Evolutionary conservation across 2,797 vertebrate genomes (phyloP).

Genomic region (Cynodonichthys magdalenae): DNA sequence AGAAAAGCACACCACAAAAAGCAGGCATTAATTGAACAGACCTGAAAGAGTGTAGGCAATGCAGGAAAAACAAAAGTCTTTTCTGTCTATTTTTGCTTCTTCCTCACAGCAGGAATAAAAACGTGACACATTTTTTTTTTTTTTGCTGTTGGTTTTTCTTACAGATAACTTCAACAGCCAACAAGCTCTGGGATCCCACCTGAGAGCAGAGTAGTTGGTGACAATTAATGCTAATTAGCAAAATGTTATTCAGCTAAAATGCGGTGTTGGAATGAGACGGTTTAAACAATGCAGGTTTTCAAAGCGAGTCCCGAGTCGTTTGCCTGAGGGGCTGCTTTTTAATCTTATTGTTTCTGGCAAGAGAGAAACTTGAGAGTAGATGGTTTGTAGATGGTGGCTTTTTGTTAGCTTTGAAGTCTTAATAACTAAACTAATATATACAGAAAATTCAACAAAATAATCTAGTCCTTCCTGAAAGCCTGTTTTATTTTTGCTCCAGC

Average conservation of each 20-base stretch:
- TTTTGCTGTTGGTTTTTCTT: constrained; percentile 19
- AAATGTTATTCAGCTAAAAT: constrained; percentile 52
- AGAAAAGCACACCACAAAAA: constrained; percentile 67
- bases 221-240: constrained; percentile 81
- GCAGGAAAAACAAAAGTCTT: constrained; percentile 53
- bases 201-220: constrained; percentile 68
- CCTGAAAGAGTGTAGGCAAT: constrained; percentile 53
- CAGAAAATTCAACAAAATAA: constrained; percentile 23
- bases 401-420: constrained; percentile 52
- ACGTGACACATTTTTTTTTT: constrained; percentile 24
- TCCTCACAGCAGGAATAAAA: constrained; percentile 41
- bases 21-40: constrained; percentile 75
- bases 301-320: constrained; percentile 22
- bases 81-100: constrained; percentile 38
- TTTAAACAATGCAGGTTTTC: constrained; percentile 31
- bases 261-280: constrained; percentile 16
- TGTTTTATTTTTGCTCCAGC: constrained; percentile 28
- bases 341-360: constrained; percentile 40
- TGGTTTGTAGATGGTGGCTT: constrained; percentile 12
- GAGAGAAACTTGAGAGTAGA: constrained; percentile 28
- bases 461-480: constrained; percentile 21
- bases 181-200: constrained; percentile 37
- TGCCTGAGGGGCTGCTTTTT: constrained; percentile 25
- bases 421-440: constrained; percentile 28
- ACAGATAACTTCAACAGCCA: constrained; percentile 16